Conservation (phyloP, 2,797 vertebrate genomes). For the Ctenopoma kingsleyae region DNA sequence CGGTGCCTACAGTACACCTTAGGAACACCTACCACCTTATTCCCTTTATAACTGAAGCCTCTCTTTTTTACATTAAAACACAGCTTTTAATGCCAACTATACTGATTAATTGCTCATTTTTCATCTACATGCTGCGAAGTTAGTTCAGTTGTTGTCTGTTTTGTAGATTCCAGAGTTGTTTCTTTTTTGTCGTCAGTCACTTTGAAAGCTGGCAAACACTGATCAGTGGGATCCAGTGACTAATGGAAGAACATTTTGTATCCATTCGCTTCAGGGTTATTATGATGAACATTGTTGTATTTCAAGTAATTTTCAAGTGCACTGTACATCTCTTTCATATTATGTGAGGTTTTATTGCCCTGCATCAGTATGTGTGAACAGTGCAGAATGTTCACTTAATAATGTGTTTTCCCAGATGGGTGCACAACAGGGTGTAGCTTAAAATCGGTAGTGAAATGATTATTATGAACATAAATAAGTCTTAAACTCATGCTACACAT, state of each 20-base stretch:
- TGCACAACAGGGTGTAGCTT: constrained; percentile 49
- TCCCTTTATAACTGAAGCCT: background rate
- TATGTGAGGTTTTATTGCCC: no score
- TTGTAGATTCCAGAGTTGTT: background rate
- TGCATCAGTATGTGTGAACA: background rate
- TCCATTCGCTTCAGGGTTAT: background rate
- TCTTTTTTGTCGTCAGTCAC: background rate
- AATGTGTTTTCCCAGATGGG: constrained; percentile 48
- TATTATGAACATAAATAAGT: constrained; percentile 54
- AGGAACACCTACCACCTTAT: constrained; percentile 38
- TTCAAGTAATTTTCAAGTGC: no score
- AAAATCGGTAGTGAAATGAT: constrained; percentile 57
- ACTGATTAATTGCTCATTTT: no score
- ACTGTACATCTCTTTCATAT: no score
- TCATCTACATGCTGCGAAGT: no score
- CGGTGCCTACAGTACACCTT: constrained; percentile 24
- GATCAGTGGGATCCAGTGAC: background rate
- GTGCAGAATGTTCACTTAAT: background rate
- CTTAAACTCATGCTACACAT: constrained; percentile 7
- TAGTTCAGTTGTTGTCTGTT: background rate
- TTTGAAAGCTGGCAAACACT: background rate
- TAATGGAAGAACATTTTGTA: background rate
- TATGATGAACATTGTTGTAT: no score
- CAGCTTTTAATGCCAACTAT: background rate
- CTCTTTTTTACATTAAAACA: background rate